Conservation (phyloP, 2,113 vertebrate genomes). For the Grammomys dolichurus region DNA sequence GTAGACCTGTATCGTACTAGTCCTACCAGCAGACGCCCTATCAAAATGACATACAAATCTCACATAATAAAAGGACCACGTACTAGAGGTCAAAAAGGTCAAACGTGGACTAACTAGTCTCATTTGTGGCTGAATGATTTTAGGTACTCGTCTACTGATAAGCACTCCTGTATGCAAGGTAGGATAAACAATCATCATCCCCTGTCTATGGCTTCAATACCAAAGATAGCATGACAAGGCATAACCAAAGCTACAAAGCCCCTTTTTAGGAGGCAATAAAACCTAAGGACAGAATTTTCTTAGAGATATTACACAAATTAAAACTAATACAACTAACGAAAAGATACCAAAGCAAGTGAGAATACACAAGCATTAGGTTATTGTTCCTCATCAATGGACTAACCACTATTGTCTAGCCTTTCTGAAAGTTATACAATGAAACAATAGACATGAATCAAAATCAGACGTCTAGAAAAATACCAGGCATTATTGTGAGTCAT, state of each 20-base stretch:
- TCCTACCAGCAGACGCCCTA: neutral
- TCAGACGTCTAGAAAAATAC: slow-evolving; percentile 4
- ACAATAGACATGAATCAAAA: neutral
- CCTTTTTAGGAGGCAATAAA: slow-evolving; percentile 35
- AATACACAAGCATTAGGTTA: neutral
- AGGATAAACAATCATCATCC: neutral
- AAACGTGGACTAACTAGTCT: neutral
- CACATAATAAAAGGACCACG: neutral
- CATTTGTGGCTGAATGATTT: neutral
- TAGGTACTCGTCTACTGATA: neutral
- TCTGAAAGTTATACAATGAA: neutral
- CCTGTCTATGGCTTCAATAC: neutral
- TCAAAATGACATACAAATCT: neutral
- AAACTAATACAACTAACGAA: slow-evolving; percentile 29
- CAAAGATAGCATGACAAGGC: slow-evolving; percentile 16
- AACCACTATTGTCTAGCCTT: slow-evolving; percentile 11
- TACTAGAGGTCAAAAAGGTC: neutral
- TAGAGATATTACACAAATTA: slow-evolving; percentile 28
- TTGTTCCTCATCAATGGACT: neutral
- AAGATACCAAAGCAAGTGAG: slow-evolving; percentile 34
- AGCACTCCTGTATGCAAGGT: neutral
- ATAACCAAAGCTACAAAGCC: neutral
- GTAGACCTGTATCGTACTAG: neutral
- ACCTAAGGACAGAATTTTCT: neutral
- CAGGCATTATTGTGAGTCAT: neutral